Percentiles rank a stretch among this genome's conserved stretches.
These are phyloP conservation scores for Erpobdella octoculata DNA, from an alignment of 2,888 invertebrate species.

Conservation along the genomic window DNA sequence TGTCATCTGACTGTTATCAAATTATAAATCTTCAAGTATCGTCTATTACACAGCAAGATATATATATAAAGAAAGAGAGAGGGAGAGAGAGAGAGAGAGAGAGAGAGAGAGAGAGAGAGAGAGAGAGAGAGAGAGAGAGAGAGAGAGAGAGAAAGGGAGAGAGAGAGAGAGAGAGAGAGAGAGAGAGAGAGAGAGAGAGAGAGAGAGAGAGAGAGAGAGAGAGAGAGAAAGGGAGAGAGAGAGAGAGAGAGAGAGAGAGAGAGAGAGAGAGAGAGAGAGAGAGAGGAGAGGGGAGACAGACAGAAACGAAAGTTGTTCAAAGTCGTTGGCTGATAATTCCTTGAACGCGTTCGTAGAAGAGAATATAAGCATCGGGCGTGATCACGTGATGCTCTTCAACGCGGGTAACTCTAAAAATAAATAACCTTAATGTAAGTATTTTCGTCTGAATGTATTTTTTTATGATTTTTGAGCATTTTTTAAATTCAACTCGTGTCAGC, in stretches of 20 bases:
- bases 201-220: neutral
- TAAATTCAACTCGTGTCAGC: too few relatives aligned
- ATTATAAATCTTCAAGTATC: neutral
- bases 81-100: neutral
- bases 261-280: too few relatives aligned
- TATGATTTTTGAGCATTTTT: too few relatives aligned
- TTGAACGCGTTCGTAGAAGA: slow-evolving; percentile 8
- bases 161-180: neutral
- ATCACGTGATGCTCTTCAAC: neutral
- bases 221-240: neutral
- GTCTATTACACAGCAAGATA: neutral
- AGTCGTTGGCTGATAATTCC: neutral
- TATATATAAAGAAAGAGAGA: slow-evolving; percentile 5
- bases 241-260: too few relatives aligned
- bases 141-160: neutral
- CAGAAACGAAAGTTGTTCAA: neutral
- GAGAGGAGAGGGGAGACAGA: neutral
- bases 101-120: slow-evolving; percentile 1
- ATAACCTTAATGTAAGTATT: too few relatives aligned
- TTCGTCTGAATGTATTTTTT: too few relatives aligned
- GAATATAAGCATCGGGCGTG: neutral
- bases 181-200: neutral
- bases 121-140: neutral
- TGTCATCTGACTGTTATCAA: too few relatives aligned
- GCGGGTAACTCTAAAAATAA: slow-evolving; percentile 11